Base-by-base conservation (phyloP, 2,797 vertebrate species). In the Neoniphon sammara region DNA sequence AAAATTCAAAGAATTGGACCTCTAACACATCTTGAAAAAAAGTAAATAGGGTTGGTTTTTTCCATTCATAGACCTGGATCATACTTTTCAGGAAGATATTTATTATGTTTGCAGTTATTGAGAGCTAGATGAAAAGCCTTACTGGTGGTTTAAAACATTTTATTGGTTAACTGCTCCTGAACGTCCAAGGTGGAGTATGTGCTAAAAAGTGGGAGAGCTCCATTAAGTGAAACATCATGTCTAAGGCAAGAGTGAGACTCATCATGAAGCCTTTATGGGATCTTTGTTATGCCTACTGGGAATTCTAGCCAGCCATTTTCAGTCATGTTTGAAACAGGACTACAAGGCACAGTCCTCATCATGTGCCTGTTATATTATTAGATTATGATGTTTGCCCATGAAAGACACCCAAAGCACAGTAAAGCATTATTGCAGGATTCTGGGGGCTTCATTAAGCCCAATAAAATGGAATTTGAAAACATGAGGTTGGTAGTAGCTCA, bases 401-500 rank as follows among this genome's bases (percentile, higher is more conserved):
- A 39, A 60, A 60, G 18, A 39, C 18, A 3, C 34, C 20, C 34
- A 23, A 42, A 60, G 36, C 34, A 42, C 34, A 36, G n/a, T 36
- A 17, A 23, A 60, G 18, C 10, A 55, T 55, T 17, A 30, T 55
- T 15, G 8, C n/a, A 60, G 2, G 23, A 49, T 21, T 36, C 18
- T 44, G 1, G 20, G 18, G 20, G 17, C 59, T n/a, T 54, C 39
- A 44, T 58, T 56, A 44, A n/a, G n/a, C 15, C 39, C 1, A 0
- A 25, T 75, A 31, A 63, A 61, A 23, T 70, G n/a, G 21, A 31
- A 47, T 64, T 75, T 1, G 0, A 52, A 50, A 73, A 75, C 46
- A 42, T 53, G 18, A 44, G 30, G 15, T 69, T 77, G 63, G 55
- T 55, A 67, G 72, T 67, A 20, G 25, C 11, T 20, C 20, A 34